Percentiles rank a stretch among this genome's conserved stretches.
These are phyloP conservation scores for Channa striata DNA, from an alignment of 2,797 vertebrate genomes.

Conservation along the genomic window DNA sequence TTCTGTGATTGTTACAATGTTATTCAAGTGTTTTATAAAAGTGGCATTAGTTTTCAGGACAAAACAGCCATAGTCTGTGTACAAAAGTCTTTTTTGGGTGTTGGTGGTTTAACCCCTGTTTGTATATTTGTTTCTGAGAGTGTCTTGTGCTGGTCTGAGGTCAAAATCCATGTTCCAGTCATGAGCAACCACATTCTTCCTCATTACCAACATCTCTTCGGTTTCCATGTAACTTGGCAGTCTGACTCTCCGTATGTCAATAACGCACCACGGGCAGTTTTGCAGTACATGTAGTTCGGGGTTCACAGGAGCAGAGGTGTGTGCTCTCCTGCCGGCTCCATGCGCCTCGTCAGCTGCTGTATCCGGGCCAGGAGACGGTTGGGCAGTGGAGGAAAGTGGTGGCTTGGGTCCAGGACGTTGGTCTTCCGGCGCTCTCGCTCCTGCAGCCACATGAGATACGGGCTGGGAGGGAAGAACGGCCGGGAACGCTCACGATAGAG, in stretches of 20 bases:
- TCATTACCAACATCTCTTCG: neutral
- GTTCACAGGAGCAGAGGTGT: constrained; percentile 91
- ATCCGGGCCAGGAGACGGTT: constrained; percentile 83
- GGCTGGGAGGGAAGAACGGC: constrained; percentile 91
- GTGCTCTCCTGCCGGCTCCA: constrained; percentile 87
- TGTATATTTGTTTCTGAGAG: neutral
- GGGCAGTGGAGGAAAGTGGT: constrained; percentile 90
- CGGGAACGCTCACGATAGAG: constrained; percentile 87
- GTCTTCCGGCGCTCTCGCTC: constrained; percentile 92
- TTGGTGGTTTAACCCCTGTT: neutral
- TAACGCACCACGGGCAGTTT: neutral
- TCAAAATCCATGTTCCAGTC: neutral
- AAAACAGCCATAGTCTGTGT: constrained; percentile 3
- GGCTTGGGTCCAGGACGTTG: constrained; percentile 94
- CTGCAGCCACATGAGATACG: constrained; percentile 92
- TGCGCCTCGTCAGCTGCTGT: constrained; percentile 80
- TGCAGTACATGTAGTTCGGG: neutral
- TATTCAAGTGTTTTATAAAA: constrained; percentile 40
- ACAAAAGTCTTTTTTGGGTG: neutral
- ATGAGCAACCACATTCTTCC: neutral
- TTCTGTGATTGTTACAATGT: constrained; percentile 2
- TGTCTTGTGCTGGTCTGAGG: neutral
- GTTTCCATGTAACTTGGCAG: neutral
- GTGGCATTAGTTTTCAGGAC: constrained; percentile 3
- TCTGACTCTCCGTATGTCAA: neutral